Base-by-base conservation (phyloP, 1,140 invertebrate species). In the Mesaphorura yosii region DNA sequence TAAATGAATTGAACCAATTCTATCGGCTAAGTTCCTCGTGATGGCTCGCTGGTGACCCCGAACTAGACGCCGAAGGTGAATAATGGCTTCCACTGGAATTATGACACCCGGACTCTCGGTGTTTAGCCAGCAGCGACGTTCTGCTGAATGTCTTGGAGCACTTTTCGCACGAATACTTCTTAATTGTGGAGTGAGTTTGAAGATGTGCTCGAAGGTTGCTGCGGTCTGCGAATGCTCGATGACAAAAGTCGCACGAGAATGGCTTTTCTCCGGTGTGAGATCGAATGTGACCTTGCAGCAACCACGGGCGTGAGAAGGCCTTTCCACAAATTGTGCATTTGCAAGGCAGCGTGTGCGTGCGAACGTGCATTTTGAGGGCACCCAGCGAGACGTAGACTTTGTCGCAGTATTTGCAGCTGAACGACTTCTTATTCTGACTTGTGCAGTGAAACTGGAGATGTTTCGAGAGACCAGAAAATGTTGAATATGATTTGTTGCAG, bases 291-390 rank as follows among this genome's bases (percentile, higher is more conserved):
- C 90, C 88, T 38, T 54, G 51, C 1, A 97, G 77, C 25, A 97
- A 71, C 93, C 93, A 97, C 0, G 93, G 93, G 25, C 93, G 74
- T 1, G 89, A 94, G 73, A 98, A 98, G 0, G 92, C 90, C 68
- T 98, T 98, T 1, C 92, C 92, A 68, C 94, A 98, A 19, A 95
- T 73, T 54, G 86, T 82, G 69, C 94, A 98, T 72, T 95, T 95
- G 77, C 93, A 97, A 0, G 94, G 94, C 54, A 98, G 70, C 1
- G 94, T 98, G 70, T 98, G 94, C 1, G 93, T 98, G 37, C 93
- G 78, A 59, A 97, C 96, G 73, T 98, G 94, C 93, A 98, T 98
- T 70, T 98, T 98, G 0, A 98, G 75, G 0, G 93, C 94, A 5
- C 93, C 93, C 45, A 96, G 70, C 0, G 88, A 92, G 0, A 89